Conservation (phyloP, 1,140 invertebrate genomes). For the Dinoponera quadriceps region DNA sequence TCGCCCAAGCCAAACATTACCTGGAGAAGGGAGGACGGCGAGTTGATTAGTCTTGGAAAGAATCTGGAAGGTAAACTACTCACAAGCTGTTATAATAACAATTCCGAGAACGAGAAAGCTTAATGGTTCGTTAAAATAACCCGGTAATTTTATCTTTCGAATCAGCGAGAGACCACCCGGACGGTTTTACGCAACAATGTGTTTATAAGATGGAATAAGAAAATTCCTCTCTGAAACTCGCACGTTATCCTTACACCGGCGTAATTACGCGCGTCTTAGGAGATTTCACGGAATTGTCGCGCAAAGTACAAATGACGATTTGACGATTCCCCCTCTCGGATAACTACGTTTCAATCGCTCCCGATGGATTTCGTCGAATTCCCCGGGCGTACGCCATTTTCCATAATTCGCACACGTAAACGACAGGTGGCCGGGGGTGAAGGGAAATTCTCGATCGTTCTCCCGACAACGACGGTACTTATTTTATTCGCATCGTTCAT, state of each 20-base stretch:
- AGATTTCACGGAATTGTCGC: not conserved
- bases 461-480: conserved; percentile 15
- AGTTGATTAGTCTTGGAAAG: conserved; percentile 87
- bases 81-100: not conserved
- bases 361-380: conserved; percentile 17
- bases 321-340: not conserved
- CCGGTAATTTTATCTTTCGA: not conserved
- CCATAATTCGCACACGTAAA: conserved; percentile 34
- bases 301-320: not conserved
- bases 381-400: conserved; percentile 18
- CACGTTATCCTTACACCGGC: not conserved
- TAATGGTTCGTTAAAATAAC: conserved; percentile 15
- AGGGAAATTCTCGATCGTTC: conserved; percentile 45
- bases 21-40: conserved; percentile 93
- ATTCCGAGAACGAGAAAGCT: not conserved
- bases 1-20: conserved; percentile 92
- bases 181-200: not conserved
- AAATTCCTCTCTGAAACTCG: not conserved
- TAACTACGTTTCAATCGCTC: not conserved
- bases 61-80: conserved; percentile 86
- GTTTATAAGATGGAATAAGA: not conserved
- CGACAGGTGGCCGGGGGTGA: conserved; percentile 25
- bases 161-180: not conserved
- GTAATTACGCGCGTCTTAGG: not conserved
- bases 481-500: conserved; percentile 60